Evolutionary conservation across 30 jellyfish, hydroid and myxozoan species (phyloP), one percentile per base, ranked within the genome.

Genomic region (Hydractinia symbiolongicarpus): DNA sequence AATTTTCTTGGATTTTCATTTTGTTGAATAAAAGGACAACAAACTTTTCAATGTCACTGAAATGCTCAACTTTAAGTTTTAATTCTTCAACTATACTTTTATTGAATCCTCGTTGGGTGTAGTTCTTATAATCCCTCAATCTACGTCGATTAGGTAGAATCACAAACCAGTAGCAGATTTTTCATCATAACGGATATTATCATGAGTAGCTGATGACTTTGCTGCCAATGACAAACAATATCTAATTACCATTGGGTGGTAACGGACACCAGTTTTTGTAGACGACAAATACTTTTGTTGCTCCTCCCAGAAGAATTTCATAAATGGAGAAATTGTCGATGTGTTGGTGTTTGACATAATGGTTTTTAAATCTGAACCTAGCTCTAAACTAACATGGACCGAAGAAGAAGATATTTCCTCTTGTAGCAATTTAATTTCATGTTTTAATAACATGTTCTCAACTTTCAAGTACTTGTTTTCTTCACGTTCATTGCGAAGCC

Each of bases 1-100:
- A 51, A 73, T 49, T 73, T 49, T 19, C 73, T 7, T 19, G 21
- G 74, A 73, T 50, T 50, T 73, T 73, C 82, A 73, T 73, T 50
- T 73, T 73, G 50, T 73, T 73, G 17, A 73, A 10, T 8, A 73
- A 51, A 10, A 73, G 10, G 9, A 73, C 19, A 8, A 49, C n/a
- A n/a, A n/a, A n/a, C n/a, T n/a, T n/a, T n/a, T n/a, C n/a, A n/a
- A n/a, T n/a, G n/a, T n/a, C n/a, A 10, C 19, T 50, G 50, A 57
- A 57, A 57, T 57, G 13, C 68, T 57, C n/a, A 9, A 57, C 68
- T 57, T 57, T 57, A 9, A 10, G 13, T 57, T 57, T 57, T 57
- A 57, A 57, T 57, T 57, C 68, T 9, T 57, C n/a, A n/a, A 57
- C n/a, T 9, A n/a, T 57, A 9, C n/a, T 57, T 9, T 57, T 9